These are phyloP conservation scores for Agrochola lychnidis DNA, from an alignment of 2,888 invertebrate species.

Conservation along the genomic window DNA sequence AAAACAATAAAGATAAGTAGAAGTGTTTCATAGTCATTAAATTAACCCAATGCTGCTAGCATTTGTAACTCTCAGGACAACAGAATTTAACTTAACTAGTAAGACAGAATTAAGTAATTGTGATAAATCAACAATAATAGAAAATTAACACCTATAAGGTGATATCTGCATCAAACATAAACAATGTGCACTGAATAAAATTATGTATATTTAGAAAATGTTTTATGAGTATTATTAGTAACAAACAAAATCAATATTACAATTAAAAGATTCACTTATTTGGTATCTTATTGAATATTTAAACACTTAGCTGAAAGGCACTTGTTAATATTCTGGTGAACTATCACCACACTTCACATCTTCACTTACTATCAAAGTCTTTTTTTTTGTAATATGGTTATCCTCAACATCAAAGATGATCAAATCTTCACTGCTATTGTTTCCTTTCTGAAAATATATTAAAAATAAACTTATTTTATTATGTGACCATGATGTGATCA, in stretches of 20 bases:
- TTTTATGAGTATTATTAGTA: conserved; percentile 60
- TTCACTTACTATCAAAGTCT: conserved; percentile 79
- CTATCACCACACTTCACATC: conserved; percentile 82
- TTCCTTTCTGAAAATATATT: conserved; percentile 80
- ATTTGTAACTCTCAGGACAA: conserved; percentile 11
- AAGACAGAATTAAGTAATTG: conserved; percentile 20
- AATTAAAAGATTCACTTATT: conserved; percentile 56
- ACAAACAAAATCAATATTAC: conserved; percentile 53
- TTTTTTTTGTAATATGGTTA: conserved; percentile 78
- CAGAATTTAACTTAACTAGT: conserved; percentile 19
- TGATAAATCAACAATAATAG: conserved; percentile 17
- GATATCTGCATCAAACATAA: conserved; percentile 29
- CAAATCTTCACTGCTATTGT: conserved; percentile 79
- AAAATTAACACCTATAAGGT: not conserved
- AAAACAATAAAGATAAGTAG: conserved; percentile 37
- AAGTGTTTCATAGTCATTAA: conserved; percentile 25
- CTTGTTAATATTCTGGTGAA: conserved; percentile 86
- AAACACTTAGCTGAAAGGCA: conserved; percentile 78
- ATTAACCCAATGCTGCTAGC: conserved; percentile 18
- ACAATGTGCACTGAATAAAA: conserved; percentile 41
- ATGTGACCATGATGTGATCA: not conserved
- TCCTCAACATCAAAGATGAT: conserved; percentile 87
- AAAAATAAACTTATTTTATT: not conserved
- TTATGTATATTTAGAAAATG: conserved; percentile 41
- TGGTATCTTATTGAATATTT: conserved; percentile 79